phyloP scores from a whole-genome alignment of 2,797 vertebrate genomes.

The Coregonus ussuriensis region DNA sequence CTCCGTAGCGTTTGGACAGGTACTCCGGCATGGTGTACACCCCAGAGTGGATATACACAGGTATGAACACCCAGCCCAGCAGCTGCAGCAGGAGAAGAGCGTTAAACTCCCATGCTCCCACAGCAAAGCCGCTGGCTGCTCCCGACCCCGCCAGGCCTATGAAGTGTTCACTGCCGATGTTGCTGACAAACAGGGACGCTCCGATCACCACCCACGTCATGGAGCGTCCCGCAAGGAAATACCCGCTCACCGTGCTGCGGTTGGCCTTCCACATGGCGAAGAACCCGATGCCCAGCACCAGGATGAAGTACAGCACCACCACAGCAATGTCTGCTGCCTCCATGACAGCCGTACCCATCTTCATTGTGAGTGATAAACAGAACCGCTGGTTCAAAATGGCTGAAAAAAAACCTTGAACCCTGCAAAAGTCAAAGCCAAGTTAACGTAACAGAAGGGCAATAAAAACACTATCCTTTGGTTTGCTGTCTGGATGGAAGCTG shows the following conservation, averaged over 20 bases:
- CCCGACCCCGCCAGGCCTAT: constrained; percentile 98
- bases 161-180: constrained; percentile 99
- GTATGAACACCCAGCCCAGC: constrained; percentile 97
- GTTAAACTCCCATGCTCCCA: constrained; percentile 98
- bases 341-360: constrained; percentile 84
- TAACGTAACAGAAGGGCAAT: not conserved
- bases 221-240: constrained; percentile 97
- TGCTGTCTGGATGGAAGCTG: constrained; percentile 87
- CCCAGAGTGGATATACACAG: constrained; percentile 95
- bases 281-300: constrained; percentile 93
- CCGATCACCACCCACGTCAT: constrained; percentile 96
- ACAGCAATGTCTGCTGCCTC: constrained; percentile 92
- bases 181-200: constrained; percentile 98
- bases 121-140: constrained; percentile 96
- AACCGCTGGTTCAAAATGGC: constrained; percentile 10
- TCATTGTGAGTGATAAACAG: constrained; percentile 38
- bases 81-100: constrained; percentile 96
- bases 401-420: constrained; percentile 1
- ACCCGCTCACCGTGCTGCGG: constrained; percentile 94
- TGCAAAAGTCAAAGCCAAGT: constrained; percentile 5
- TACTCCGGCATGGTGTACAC: constrained; percentile 99
- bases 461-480: constrained; percentile 82
- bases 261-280: constrained; percentile 98
- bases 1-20: constrained; percentile 94
- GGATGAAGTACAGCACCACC: constrained; percentile 93